Base-by-base conservation (phyloP, 2,888 invertebrate species). In the Melanophora roralis region DNA sequence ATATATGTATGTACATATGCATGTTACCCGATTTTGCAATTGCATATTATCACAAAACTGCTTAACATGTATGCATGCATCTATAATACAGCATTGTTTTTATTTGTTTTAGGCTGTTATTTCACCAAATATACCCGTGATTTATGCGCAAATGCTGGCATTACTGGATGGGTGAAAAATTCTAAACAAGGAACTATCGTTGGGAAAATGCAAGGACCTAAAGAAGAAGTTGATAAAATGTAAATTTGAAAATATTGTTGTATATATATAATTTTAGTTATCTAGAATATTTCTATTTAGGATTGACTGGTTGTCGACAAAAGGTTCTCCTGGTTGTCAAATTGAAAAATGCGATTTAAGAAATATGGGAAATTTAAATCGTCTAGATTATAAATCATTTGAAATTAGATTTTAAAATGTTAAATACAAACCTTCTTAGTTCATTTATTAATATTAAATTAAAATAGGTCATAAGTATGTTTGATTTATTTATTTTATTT, bases 121-220 rank as follows among this genome's bases (percentile, higher is more conserved):
- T 96, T 97, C 89, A 96, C 96, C 16, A 97, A 98, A 91, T 95
- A 94, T 89, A 96, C 96, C 86, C 94, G 95, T 84, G 96, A 96
- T 87, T 91, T 94, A 82, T 95, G 95, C 64, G 92, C 92, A 68
- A 92, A 94, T 86, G 91, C 95, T 36, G 94, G 94, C 19, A 91
- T 97, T 38, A 93, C 93, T 23, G 98, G 98, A 8, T 98, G 97
- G 97, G 95, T 98, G 83, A 97, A 96, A 91, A 97, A 98, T 89
- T 95, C 95, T 49, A 95, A 94, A 89, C 93, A 92, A 78, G 97
- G 97, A 19, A 96, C 97, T 12, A 96, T 98, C 67, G 92, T 95
- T 7, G 98, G 98, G 62, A 95, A 96, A 89, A 92, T 98, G 88
- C 97, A 98, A 90, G 98, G 97, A 11, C 92, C 92, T 49, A 95